Base-by-base conservation (phyloP, 2,888 invertebrate genomes). In the Andrena trimmerana region DNA sequence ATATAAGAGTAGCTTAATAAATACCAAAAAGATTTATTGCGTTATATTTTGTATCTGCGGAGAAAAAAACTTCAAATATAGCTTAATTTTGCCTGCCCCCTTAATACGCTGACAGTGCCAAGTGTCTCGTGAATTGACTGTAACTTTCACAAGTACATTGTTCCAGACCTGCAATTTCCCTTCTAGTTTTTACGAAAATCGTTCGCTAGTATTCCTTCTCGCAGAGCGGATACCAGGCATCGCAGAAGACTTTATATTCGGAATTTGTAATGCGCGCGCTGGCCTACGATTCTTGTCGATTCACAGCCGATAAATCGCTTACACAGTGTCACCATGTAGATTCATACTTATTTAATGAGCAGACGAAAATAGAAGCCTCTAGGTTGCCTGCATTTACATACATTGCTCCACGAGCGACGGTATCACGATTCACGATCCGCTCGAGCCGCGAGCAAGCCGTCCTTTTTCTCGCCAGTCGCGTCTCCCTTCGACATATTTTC, bases 251-350 rank as follows among this genome's bases (percentile, higher is more conserved):
- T 71, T 59, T 60, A 60, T 71, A 71, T 71, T 71, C 70, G 7
- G 60, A 71, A 71, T 60, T 31, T 42, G 31, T 71, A 71, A 71
- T 71, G 60, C 60, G 29, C 27, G 13, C 57, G n/a, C 2, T 13
- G n/a, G 13, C n/a, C 20, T 42, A 13, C 48, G 60, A 27, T 60
- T 31, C 42, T 29, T 29, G 29, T 31, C 48, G 59, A 29, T 16
- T 10, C 48, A 24, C 68, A 63, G 50, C 52, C 73, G 73, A 73
- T 73, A 73, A 73, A 73, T 65, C 73, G 73, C 63, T 71, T 48
- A 27, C 48, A 71, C 31, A 24, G 6, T 36, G 59, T 20, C 70
- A 59, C 59, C 48, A 31, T 13, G 59, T 48, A 31, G 29, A 71
- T 60, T 71, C 70, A 60, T 71, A 71, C 29, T 71, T 70, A 70